A percentile compares a stretch with the other conserved stretches of the same genome.
These are phyloP conservation scores for Sebastes taczanowskii DNA, from an alignment of 2,797 vertebrate species.

Conservation along the genomic window DNA sequence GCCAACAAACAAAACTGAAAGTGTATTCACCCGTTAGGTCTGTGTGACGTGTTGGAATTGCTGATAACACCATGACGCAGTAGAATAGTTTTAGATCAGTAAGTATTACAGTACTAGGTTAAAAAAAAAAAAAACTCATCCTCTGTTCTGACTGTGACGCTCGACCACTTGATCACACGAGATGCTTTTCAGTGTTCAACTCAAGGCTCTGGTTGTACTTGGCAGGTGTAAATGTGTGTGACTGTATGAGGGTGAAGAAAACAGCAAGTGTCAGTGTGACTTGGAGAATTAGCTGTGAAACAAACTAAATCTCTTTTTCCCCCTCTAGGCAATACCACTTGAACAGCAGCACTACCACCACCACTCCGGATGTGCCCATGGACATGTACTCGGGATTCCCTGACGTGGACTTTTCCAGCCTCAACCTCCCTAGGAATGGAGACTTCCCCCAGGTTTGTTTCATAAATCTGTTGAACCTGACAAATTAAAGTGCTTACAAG, in stretches of 20 bases:
- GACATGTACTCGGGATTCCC: conserved; percentile 77
- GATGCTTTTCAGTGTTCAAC: neutral
- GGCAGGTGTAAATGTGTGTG: neutral
- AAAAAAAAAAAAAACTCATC: neutral
- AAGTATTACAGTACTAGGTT: neutral
- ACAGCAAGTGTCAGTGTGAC: neutral
- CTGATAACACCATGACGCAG: neutral
- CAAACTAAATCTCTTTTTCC: conserved; percentile 9
- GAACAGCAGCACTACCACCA: conserved; percentile 74
- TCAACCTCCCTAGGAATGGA: conserved; percentile 80
- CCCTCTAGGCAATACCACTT: conserved; percentile 80
- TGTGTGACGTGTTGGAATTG: neutral
- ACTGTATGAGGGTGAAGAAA: neutral
- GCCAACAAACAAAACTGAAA: conserved; percentile 9
- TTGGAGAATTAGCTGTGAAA: neutral
- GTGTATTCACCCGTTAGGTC: neutral
- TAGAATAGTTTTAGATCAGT: neutral
- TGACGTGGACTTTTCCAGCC: conserved; percentile 82
- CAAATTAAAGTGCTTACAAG: neutral
- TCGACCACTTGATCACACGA: neutral
- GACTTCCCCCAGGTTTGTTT: conserved; percentile 88
- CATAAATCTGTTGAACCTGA: neutral
- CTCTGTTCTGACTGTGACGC: neutral
- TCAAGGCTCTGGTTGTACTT: neutral
- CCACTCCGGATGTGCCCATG: conserved; percentile 78